Evolutionary conservation across 2,113 vertebrate species (phyloP), one percentile per base, ranked within the genome.

Genomic region (Phrynosoma blainvillii): DNA sequence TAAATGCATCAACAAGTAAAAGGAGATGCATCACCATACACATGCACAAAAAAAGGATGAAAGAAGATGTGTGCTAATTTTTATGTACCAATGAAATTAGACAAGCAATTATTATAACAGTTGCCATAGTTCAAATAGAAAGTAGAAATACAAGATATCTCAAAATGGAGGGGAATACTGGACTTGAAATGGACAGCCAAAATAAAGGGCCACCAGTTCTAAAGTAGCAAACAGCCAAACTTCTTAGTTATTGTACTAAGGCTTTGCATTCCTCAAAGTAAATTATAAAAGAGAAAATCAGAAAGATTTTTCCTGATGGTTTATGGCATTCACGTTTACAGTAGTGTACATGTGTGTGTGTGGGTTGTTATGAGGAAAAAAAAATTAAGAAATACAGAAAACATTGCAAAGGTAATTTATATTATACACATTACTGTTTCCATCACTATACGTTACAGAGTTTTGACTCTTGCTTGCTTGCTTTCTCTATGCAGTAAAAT

Each of bases 241-340:
- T 14, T 71, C 14, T 16, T 66, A 40, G 70, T 27, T n/a, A 73
- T 32, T 73, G 30, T 73, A 73, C 70, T 9, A 32, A 85, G 87
- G 93, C 92, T 90, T 54, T 36, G 95, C 94, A 95, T 94, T 96
- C 94, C 93, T 95, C 91, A 93, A 92, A 95, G 90, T 95, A 96
- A 96, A 97, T 96, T 87, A 91, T 89, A 93, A 95, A 96, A 96
- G 79, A 92, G 71, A 90, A 89, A 90, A 86, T 93, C 85, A 93
- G 71, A 88, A 89, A 89, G 88, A 94, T 87, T 85, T 95, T 76
- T 70, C 84, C 87, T 90, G 88, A 85, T 79, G 92, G 93, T 95
- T 92, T 92, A 36, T 93, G 86, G 65, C 88, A n/a, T 89, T 84
- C 90, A 32, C 81, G 91, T 78, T 78, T 91, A 88, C 47, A 47